phyloP scores from a whole-genome alignment of 92 coral and sea anemone genomes.

The Phymanthus crucifer region DNA sequence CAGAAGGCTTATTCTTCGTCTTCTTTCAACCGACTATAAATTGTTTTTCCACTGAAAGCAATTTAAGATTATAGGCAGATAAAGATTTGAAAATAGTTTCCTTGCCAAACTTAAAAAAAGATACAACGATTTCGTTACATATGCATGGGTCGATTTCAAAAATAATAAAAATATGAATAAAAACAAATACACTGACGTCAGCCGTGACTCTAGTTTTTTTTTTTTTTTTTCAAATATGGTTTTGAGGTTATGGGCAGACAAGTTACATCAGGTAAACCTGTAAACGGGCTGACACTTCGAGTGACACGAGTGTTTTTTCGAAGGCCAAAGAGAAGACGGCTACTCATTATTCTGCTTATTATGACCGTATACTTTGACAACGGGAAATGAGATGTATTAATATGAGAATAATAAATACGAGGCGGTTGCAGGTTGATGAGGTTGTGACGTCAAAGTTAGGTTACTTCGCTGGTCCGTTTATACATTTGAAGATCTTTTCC shows the following conservation, averaged over 20 bases:
- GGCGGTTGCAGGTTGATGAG: constrained; percentile 18
- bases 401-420: constrained; percentile 33
- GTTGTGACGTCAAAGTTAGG: constrained; percentile 45
- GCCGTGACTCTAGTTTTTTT: neutral
- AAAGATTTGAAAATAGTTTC: constrained; percentile 19
- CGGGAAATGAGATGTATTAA: constrained; percentile 41
- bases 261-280: neutral
- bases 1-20: neutral
- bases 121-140: constrained; percentile 57
- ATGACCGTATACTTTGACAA: constrained; percentile 20
- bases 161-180: constrained; percentile 54
- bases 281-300: neutral
- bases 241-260: neutral
- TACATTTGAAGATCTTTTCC: neutral
- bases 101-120: constrained; percentile 67
- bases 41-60: neutral
- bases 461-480: neutral
- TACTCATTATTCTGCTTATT: constrained; percentile 15
- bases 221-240: neutral
- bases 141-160: constrained; percentile 62
- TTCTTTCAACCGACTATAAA: neutral
- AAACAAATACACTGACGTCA: constrained; percentile 76
- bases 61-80: constrained; percentile 22
- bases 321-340: constrained; percentile 4
- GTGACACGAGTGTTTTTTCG: neutral